Evolutionary conservation across 2,888 invertebrate species (phyloP).

Genomic region (Dichetophora obliterata): DNA sequence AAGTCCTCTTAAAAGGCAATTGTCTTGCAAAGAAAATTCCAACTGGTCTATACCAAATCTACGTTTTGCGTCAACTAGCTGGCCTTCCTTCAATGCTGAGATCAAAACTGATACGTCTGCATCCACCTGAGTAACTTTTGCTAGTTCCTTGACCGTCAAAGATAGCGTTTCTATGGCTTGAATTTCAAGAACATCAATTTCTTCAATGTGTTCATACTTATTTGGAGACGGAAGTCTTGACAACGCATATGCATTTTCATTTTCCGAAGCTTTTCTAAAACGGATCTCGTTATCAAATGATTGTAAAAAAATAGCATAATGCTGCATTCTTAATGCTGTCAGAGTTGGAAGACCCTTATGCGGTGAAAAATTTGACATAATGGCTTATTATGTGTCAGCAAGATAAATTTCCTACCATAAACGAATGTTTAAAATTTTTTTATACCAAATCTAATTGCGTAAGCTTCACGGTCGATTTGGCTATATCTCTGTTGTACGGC

Average conservation of each 20-base stretch:
- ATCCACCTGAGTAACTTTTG: no score
- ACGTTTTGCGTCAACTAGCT: no score
- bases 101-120: no score
- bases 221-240: neutral
- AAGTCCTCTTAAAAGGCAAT: slow-evolving; percentile 28
- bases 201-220: slow-evolving; percentile 5
- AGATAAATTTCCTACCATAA: slow-evolving; percentile 57
- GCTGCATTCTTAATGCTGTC: slow-evolving; percentile 50
- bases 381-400: no score
- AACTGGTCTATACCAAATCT: no score
- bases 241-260: slow-evolving; percentile 27
- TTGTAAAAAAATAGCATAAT: slow-evolving; percentile 46
- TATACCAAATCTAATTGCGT: slow-evolving; percentile 56
- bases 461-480: slow-evolving; percentile 41
- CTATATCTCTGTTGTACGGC: slow-evolving; percentile 49
- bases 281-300: slow-evolving; percentile 34
- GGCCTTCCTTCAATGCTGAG: no score
- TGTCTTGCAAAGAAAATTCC: no score
- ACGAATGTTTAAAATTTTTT: slow-evolving; percentile 65
- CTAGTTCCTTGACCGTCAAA: no score
- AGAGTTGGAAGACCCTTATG: slow-evolving; percentile 41
- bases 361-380: no score
- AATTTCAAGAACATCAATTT: neutral
- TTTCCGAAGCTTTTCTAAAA: slow-evolving; percentile 27
- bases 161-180: neutral